A percentile compares a stretch with the other conserved stretches of the same genome.
Conservation (phyloP, 2,797 vertebrate genomes). For the Muscicapa striata region DNA sequence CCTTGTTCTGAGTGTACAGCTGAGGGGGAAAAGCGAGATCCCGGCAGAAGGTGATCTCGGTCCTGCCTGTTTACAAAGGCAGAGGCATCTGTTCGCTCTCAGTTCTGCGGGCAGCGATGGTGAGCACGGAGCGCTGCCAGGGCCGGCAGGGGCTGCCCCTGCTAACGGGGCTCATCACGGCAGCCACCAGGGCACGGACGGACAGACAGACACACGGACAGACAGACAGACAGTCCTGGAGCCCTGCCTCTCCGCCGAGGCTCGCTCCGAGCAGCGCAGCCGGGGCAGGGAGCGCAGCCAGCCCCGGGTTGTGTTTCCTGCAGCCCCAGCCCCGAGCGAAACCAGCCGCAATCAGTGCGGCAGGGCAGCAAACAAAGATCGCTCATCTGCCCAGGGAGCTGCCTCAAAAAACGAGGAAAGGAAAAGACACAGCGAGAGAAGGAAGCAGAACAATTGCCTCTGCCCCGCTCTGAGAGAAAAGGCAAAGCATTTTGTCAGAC, state of each 20-base stretch:
- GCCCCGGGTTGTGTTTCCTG: too few relatives aligned
- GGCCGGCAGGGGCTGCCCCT: not conserved
- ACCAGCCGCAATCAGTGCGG: rapidly evolving
- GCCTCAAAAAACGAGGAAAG: not conserved
- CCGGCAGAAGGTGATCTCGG: not conserved
- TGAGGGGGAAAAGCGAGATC: not conserved
- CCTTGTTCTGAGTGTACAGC: not conserved
- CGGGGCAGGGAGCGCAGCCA: too few relatives aligned
- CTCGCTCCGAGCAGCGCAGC: too few relatives aligned
- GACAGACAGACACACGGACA: too few relatives aligned
- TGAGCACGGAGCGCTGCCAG: not conserved
- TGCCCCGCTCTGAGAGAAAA: not conserved
- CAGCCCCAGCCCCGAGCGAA: not conserved
- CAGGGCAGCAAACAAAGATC: not conserved
- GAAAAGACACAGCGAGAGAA: not conserved
- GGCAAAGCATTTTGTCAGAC: not conserved
- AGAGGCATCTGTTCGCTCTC: not conserved
- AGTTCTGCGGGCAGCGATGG: not conserved
- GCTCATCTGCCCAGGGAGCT: not conserved
- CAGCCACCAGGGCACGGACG: too few relatives aligned
- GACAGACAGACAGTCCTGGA: too few relatives aligned
- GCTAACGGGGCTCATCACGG: rapidly evolving
- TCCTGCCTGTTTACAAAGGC: not conserved
- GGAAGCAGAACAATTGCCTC: not conserved
- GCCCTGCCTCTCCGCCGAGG: too few relatives aligned